These are phyloP conservation scores for Drosophila cognata DNA, from an alignment of 2,888 invertebrate genomes.

Conservation along the genomic window DNA sequence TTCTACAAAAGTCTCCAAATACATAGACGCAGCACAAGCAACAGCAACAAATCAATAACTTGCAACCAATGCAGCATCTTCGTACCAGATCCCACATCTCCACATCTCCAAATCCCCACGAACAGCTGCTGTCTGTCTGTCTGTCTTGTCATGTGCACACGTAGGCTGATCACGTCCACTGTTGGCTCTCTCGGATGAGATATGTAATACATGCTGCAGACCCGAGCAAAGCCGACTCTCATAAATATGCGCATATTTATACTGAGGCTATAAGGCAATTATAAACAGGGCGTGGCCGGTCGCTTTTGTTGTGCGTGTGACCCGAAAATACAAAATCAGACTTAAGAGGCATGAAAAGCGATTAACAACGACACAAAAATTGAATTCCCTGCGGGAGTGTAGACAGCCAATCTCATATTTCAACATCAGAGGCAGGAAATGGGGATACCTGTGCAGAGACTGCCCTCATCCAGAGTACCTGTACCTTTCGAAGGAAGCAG, in stretches of 20 bases:
- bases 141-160: constrained; percentile 12
- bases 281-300: constrained; percentile 75
- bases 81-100: neutral
- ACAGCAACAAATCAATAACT: neutral
- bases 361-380: constrained; percentile 51
- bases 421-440: constrained; percentile 55
- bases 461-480: neutral
- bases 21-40: constrained; percentile 9
- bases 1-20: constrained; percentile 30
- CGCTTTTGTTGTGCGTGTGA: constrained; percentile 25
- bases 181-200: constrained; percentile 46
- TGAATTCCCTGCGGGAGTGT: constrained; percentile 47
- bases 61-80: constrained; percentile 9
- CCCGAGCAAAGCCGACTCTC: constrained; percentile 15
- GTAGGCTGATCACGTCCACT: constrained; percentile 59
- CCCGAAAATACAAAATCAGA: constrained; percentile 25
- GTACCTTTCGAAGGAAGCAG: neutral
- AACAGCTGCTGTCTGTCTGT: neutral
- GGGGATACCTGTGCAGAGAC: neutral
- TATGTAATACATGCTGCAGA: constrained; percentile 41
- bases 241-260: constrained; percentile 50
- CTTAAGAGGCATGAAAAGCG: constrained; percentile 25
- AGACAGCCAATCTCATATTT: constrained; percentile 59
- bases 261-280: constrained; percentile 73
- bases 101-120: neutral